Evolutionary conservation across 2,113 vertebrate genomes (phyloP), one percentile per base, ranked within the genome.

Genomic region (Ornithorhynchus anatinus): DNA sequence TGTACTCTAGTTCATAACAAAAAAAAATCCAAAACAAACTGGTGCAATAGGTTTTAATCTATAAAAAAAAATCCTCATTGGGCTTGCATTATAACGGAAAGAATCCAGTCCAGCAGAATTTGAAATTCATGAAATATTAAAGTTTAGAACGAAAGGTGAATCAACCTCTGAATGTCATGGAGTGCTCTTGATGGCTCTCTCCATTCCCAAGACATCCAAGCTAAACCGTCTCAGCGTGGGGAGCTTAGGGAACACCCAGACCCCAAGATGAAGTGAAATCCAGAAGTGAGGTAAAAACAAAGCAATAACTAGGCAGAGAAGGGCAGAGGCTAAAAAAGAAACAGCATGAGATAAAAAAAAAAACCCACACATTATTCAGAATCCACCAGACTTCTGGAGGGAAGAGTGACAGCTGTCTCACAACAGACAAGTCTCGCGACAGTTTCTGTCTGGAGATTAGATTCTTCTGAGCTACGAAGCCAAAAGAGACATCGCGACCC

Each of bases 171-270:
- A 13, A 25, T 22, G 5, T 36, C 44, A 3, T 7, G 11, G 58
- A 12, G n/a, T 50, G 31, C 31, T 31, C 20, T 0, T 2, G 3
- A 4, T 4, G 5, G 7, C 16, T 6, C 2, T 3, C 0, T 35
- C 1, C 20, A 6, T 15, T 22, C 37, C 17, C 27, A 29, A 44
- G 8, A 15, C 0, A 4, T 6, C 16, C 9, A 3, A 0, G 4
- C 2, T 1, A 15, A 10, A 19, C 2, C 1, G 1, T 17, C 16
- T 20, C 44, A 23, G 8, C 19, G 20, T 4, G 4, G 5, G 50
- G 2, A 12, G 6, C 10, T 57, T 16, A 36, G 36, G 11, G 5
- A 27, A 36, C 17, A 9, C 3, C 5, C 10, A 14, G 9, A 22
- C 1, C 5, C 23, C 1, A 3, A 13, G 8, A 10, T 23, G 5